These are phyloP conservation scores for Myotis pilosus DNA, from an alignment of 2,797 vertebrate species.

Conservation along the genomic window DNA sequence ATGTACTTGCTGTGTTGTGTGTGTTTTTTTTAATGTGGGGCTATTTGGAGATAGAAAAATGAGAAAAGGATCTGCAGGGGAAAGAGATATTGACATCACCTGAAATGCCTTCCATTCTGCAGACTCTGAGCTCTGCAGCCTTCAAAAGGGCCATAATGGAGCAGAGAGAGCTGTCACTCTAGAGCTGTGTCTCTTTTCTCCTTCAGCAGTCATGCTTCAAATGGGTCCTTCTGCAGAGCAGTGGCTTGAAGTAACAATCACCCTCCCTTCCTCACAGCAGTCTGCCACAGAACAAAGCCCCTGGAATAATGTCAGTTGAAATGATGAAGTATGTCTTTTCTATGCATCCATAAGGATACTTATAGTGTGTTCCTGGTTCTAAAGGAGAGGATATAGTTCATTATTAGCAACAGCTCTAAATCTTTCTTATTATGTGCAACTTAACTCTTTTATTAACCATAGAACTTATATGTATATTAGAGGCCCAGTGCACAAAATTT, in stretches of 20 bases:
- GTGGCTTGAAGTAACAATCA: constrained; percentile 54
- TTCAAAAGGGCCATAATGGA: constrained; percentile 38
- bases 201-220: constrained; percentile 60
- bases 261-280: constrained; percentile 37
- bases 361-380: neutral
- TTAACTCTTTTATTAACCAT: neutral
- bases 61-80: neutral
- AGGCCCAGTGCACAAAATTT: too few species aligned
- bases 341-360: neutral
- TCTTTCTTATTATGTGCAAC: neutral
- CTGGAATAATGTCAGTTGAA: constrained; percentile 18
- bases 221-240: constrained; percentile 45
- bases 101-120: constrained; percentile 7
- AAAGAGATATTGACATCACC: neutral
- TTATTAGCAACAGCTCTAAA: neutral
- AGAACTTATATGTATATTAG: too few species aligned
- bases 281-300: constrained; percentile 25
- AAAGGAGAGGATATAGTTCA: neutral
- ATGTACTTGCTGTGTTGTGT: too few species aligned
- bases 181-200: constrained; percentile 63
- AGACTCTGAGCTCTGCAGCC: constrained; percentile 14
- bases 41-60: constrained; percentile 14
- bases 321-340: neutral
- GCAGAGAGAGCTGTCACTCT: constrained; percentile 16
- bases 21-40: neutral